Evolutionary conservation across 35 echinoderm and acorn worm species (phyloP), one percentile per base, ranked within the genome.

Genomic region (Lytechinus variegatus): DNA sequence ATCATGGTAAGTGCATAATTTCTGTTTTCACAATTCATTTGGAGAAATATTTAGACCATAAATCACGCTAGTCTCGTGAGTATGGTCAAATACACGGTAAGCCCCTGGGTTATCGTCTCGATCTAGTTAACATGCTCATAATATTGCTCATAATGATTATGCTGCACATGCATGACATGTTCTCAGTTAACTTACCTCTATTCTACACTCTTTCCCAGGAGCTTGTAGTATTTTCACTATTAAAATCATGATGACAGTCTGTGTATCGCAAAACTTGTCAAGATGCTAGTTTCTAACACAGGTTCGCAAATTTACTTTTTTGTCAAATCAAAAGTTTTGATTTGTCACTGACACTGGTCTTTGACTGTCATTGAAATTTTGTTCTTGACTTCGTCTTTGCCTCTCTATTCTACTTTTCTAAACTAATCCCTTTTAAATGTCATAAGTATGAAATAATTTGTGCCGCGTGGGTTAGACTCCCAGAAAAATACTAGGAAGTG

Each of bases 161-260:
- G n/a, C n/a, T n/a, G n/a, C n/a, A n/a, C n/a, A n/a, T n/a, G n/a
- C n/a, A n/a, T n/a, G n/a, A n/a, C 33, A 44, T 44, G 1, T 44
- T 72, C 28, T 61, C 28, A 14, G 57, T 55, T 9, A 24, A 53
- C 94, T 55, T 95, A 96, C 96, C 96, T 96, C 96, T 56, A 96
- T 94, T 86, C 94, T 29, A 52, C 96, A 96, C 86, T 96, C 96
- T 58, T 94, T 96, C n/a, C 92, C 96, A 55, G 93, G 96, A 19
- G 96, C 94, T 58, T 96, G 96, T n/a, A 96, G 93, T 94, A 96
- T 94, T 56, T 96, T 96, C 53, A 96, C 96, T 19, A 28, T 96
- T 44, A 96, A 54, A 28, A 96, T 92, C 96, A 97, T 95, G 92
- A 55, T 55, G 91, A 56, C 14, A 29, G n/a, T 14, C 6, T 3